Conservation (phyloP, 2,113 vertebrate genomes). For the Nesospiza acunhae region DNA sequence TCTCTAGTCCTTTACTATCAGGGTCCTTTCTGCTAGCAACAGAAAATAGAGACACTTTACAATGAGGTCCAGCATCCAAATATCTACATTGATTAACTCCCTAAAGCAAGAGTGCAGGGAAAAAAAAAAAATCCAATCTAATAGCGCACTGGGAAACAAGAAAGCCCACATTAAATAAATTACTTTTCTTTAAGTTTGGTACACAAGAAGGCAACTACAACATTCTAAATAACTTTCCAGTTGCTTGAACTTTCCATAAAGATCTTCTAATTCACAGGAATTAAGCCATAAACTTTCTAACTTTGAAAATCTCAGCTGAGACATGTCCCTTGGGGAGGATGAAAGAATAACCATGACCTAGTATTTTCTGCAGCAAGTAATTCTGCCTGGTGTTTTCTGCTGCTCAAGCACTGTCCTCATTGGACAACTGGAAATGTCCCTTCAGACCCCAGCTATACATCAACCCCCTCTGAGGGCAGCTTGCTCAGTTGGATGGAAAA, state of each 20-base stretch:
- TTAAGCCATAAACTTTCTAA: neutral
- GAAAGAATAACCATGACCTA: neutral
- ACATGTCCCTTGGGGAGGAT: neutral
- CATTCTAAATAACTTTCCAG: neutral
- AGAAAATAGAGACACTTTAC: neutral
- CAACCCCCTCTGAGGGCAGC: neutral
- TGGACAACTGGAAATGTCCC: neutral
- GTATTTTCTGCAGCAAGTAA: neutral
- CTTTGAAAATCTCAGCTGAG: neutral
- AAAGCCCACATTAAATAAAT: neutral
- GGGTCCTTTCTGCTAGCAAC: accelerated
- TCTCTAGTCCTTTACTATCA: neutral
- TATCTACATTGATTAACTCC: neutral
- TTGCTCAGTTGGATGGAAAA: neutral
- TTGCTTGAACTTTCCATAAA: neutral
- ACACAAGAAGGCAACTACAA: neutral
- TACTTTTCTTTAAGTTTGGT: neutral
- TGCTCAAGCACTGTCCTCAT: neutral
- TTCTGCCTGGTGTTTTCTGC: neutral
- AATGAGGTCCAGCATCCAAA: neutral
- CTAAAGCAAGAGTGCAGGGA: neutral
- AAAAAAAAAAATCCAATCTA: neutral
- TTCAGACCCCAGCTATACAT: neutral
- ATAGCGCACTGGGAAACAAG: neutral
- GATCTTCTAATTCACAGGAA: neutral